Base-by-base conservation (phyloP, 92 coral and sea anemone genomes). In the Diadumene lineata region DNA sequence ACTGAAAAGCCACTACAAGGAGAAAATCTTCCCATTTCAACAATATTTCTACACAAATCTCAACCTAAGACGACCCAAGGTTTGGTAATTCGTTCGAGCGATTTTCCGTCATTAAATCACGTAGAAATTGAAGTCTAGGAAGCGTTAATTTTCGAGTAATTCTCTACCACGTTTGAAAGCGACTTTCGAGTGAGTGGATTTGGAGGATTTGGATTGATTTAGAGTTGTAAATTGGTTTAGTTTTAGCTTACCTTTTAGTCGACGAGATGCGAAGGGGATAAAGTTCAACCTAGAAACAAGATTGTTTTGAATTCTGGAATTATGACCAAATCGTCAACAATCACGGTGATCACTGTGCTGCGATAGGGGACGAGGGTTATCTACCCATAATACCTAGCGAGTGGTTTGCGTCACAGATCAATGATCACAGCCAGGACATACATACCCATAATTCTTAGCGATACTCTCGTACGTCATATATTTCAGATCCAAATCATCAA, bases 251-350 rank as follows among this genome's bases (percentile, higher is more conserved):
- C 82, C 82, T 78, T 56, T 18, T 29, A 32, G 82, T 9, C 44
- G 55, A 50, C n/a, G 30, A 50, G 82, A 69, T 78, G 75, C 82
- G 82, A 68, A 4, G 48, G 67, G 64, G 56, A 53, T 29, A 68
- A 28, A 58, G 57, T 53, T 57, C 70, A 69, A 67, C 82, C 75
- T 53, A 34, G 62, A 68, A 46, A 26, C 30, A 28, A n/a, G 81
- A 62, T 66, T 86, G 91, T 86, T 86, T 86, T 86, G 91, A 82
- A 86, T 86, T 86, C 70, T 73, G 61, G 73, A 73, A 86, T 70
- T 79, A 78, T 86, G 91, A 86, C 73, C 69, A 68, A 70, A 86
- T 82, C 81, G 43, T 63, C 83, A 86, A 86, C 87, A 86, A 82
- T 51, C 72, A 60, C 25, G n/a, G n/a, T 66, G 64, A 51, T 69